phyloP scores from a whole-genome alignment of 2,113 vertebrate species.

The Pongo pygmaeus region DNA sequence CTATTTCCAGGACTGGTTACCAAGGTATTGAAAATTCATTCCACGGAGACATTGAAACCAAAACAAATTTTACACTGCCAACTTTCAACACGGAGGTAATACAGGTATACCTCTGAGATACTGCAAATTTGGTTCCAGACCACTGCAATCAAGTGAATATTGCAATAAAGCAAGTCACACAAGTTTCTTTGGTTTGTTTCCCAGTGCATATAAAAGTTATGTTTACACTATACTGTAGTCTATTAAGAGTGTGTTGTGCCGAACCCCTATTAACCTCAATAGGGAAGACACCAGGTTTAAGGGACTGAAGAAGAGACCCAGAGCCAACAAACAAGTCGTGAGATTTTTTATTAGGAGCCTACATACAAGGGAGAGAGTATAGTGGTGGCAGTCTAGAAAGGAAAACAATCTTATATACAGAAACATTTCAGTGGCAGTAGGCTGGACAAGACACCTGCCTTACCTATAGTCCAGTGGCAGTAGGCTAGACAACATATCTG shows the following conservation, averaged over 20 bases:
- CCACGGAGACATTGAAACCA: background rate
- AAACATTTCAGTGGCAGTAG: no score
- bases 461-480: no score
- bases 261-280: no score
- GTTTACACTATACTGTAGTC: background rate
- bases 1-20: background rate
- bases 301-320: no score
- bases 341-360: no score
- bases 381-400: no score
- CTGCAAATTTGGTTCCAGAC: background rate
- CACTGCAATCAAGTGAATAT: background rate
- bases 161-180: background rate
- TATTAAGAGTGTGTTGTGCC: background rate
- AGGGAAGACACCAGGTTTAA: no score
- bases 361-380: no score
- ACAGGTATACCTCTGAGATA: background rate
- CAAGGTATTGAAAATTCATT: background rate
- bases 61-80: background rate
- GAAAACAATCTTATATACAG: no score
- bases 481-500: no score
- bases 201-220: background rate
- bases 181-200: background rate
- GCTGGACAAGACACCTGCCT: no score
- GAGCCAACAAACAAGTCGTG: no score
- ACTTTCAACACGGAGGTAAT: background rate